Evolutionary conservation across 1,140 invertebrate species (phyloP), one percentile per base, ranked within the genome.

Genomic region (Conus ventricosus): DNA sequence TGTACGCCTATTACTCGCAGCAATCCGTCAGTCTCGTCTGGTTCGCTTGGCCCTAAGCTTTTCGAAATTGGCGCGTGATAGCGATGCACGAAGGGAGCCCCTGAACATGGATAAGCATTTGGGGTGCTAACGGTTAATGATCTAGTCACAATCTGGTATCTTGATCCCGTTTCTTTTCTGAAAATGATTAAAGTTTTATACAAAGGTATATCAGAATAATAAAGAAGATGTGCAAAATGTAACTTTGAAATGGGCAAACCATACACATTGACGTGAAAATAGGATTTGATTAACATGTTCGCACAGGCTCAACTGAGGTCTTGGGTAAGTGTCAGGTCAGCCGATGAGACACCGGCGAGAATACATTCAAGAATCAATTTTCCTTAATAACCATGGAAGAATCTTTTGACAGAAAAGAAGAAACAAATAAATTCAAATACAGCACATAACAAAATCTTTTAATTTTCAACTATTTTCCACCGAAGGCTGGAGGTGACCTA

Each of bases 1-100:
- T 57, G 85, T 60, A 84, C 75, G 27, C 85, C 63, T 54, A 55
- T 27, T 71, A 60, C 57, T 85, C 63, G 57, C 86, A 63, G 80
- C 83, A 60, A 60, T 67, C 84, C n/a, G 57, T 60, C 57, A 39
- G 51, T 87, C 89, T 88, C 88, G 89, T 90, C 89, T 90, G 87
- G 83, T 71, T 60, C 63, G 87, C 53, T 84, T 39, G 82, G 84
- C 39, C 55, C 55, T 87, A 53, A 71, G 20, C 80, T 92, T 92
- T 94, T 94, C 93, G 91, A 94, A 94, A 92, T 93, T 94, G 93
- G 93, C 93, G 93, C 93, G 93, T 94, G 93, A 94, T 91, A 90
- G 91, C 92, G 90, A 90, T 87, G 89, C 87, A 90, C 89, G 60
- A 57, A 55, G 88, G 75, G 84, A 84, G 91, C 92, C 90, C 90